Base-by-base conservation (phyloP, 2,888 invertebrate genomes). In the Adineta ricciae region DNA sequence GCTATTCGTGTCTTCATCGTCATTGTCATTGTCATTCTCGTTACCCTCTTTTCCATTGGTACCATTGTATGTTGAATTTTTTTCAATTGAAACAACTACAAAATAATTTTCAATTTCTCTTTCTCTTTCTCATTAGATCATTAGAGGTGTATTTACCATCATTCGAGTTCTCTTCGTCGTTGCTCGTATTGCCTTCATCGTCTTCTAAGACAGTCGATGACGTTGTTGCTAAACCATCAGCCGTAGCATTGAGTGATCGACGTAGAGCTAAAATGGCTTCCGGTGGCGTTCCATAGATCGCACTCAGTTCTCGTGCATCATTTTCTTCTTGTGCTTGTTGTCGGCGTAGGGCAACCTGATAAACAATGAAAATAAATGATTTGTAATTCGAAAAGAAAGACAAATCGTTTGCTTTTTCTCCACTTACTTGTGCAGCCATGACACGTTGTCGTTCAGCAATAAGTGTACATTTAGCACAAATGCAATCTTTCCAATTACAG, bases 271-370 rank as follows among this genome's bases (percentile, higher is more conserved):
- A 85, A 41, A 86, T 82, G 21, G 86, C 86, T 84, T 88, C 88
- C 24, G 88, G 93, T 21, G 93, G 93, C 49, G 94, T 93, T 89
- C 94, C 90, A 87, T 92, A 95, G 86, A 97, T 93, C 88, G 96
- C 92, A 86, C 97, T 96, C 90, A 98, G 91, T 89, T 97, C 97
- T 88, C 96, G 93, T 1, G 96, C 97, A 91, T 98, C 97, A 91
- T 95, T 96, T 91, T 95, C 95, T 90, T 97, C 97, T 90, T 97
- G 97, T 1, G 97, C 97, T 90, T 97, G 97, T 90, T 97, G 97
- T 84, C 97, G 93, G 54, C 97, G 92, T 83, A 97, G 92, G 38
- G 97, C 97, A 87, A 97, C 97, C 93, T 95, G 8, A 32, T 41
- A 19, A 83, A 27, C 0, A 49, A 14, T 38, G 32, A 64, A 5